Conservation (phyloP, 2,888 invertebrate species). For the Calliopum simillimum region DNA sequence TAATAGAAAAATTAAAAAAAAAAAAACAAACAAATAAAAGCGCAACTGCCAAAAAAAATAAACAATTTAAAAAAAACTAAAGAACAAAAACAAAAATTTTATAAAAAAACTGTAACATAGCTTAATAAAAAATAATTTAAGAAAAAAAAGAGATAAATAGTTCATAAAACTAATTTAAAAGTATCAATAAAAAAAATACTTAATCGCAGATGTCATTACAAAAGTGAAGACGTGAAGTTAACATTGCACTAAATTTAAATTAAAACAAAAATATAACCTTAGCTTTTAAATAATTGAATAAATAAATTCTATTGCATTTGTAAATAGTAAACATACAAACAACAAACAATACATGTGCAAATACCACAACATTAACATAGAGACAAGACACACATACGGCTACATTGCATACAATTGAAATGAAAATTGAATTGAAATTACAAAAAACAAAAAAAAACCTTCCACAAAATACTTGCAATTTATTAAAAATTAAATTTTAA, state of each 20-base stretch:
- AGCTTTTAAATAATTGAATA: slow-evolving; percentile 43
- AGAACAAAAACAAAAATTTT: slow-evolving; percentile 41
- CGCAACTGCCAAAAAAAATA: slow-evolving; percentile 57
- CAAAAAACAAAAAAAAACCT: slow-evolving; percentile 44
- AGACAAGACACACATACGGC: slow-evolving; percentile 15
- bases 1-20: slow-evolving; percentile 37
- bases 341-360: no score
- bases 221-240: slow-evolving; percentile 66
- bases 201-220: slow-evolving; percentile 48
- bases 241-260: slow-evolving; percentile 54
- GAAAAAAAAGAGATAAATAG: slow-evolving; percentile 42
- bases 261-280: slow-evolving; percentile 34
- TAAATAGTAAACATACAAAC: slow-evolving; percentile 38
- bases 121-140: slow-evolving; percentile 40
- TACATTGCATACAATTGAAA: neutral
- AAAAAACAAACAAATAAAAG: slow-evolving; percentile 37
- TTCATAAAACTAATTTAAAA: neutral
- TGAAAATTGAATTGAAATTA: slow-evolving; percentile 15
- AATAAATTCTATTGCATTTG: slow-evolving; percentile 42
- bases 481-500: slow-evolving; percentile 40
- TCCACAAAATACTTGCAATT: slow-evolving; percentile 44
- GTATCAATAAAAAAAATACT: neutral
- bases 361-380: no score
- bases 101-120: slow-evolving; percentile 37
- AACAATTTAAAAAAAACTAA: slow-evolving; percentile 33